These are phyloP conservation scores for Microtus californicus DNA, from an alignment of 2,797 vertebrate species.

Conservation along the genomic window DNA sequence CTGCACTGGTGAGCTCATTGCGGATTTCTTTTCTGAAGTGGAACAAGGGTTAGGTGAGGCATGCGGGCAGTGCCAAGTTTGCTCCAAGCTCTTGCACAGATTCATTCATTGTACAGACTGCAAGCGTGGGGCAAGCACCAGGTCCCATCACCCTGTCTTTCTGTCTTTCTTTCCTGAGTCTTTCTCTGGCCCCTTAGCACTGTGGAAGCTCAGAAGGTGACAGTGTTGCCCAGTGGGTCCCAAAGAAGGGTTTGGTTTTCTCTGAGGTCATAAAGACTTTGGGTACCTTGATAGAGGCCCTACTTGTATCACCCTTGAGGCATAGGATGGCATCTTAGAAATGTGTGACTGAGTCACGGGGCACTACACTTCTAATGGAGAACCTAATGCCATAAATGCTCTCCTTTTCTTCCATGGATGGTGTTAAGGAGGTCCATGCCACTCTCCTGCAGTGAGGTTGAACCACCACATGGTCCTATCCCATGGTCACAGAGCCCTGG, in stretches of 20 bases:
- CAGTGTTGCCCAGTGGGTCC: too few relatives aligned
- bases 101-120: too few relatives aligned
- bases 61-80: too few relatives aligned
- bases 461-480: too few relatives aligned
- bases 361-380: too few relatives aligned
- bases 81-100: not conserved
- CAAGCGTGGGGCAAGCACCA: not conserved
- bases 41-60: not conserved
- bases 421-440: too few relatives aligned
- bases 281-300: not conserved
- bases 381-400: not conserved
- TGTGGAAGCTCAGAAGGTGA: not conserved
- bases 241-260: not conserved
- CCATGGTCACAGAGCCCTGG: not conserved
- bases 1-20: conserved; percentile 88
- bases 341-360: not conserved
- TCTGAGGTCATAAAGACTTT: not conserved
- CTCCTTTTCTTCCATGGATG: not conserved
- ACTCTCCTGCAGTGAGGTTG: too few relatives aligned
- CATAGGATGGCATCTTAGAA: not conserved
- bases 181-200: not conserved
- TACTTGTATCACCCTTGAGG: not conserved
- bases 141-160: not conserved
- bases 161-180: not conserved
- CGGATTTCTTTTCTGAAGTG: conserved; percentile 90